Evolutionary conservation across 2,797 vertebrate genomes (phyloP), one percentile per base, ranked within the genome.

Genomic region (Gadopsis marmoratus): DNA sequence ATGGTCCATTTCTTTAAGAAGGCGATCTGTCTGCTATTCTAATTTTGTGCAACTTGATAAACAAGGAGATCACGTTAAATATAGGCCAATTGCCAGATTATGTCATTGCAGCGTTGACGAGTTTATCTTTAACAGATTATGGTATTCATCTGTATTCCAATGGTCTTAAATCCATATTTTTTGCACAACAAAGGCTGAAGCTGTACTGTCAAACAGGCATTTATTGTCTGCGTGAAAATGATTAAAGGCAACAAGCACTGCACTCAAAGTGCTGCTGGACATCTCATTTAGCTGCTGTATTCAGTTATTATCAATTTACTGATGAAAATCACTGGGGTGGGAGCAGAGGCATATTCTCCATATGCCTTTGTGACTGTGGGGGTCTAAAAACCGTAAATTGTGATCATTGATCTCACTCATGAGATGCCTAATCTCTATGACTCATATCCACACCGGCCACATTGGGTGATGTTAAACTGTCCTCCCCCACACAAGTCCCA

Each of bases 341-440:
- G 62, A 82, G 50, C 7, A 3, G 70, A 78, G 53, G 71, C 91
- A 90, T 81, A 29, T 61, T 60, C 88, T 88, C 77, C 88, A 84
- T 91, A 91, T 90, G 86, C 69, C 78, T 84, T 55, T 79, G 84
- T 76, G 85, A 73, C 80, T 79, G 71, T 5, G 45, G 23, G 86
- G 76, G 70, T 91, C 91, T 89, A 83, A 89, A 89, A 90, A 84
- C 31, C 55, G 71, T 85, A 85, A 87, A 90, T 90, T 89, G 87
- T 90, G 89, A 91, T 91, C 90, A 91, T 89, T 93, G 90, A 93
- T 93, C 88, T 92, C 86, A 64, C 75, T 86, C 76, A 65, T 93
- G 86, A 86, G 82, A 89, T 84, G 72, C 68, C 69, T 91, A 92
- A 93, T 93, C 89, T 89, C 76, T 67, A 54, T 82, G 86, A 92